phyloP scores from a whole-genome alignment of 2,797 vertebrate genomes.

The Lophius americanus region DNA sequence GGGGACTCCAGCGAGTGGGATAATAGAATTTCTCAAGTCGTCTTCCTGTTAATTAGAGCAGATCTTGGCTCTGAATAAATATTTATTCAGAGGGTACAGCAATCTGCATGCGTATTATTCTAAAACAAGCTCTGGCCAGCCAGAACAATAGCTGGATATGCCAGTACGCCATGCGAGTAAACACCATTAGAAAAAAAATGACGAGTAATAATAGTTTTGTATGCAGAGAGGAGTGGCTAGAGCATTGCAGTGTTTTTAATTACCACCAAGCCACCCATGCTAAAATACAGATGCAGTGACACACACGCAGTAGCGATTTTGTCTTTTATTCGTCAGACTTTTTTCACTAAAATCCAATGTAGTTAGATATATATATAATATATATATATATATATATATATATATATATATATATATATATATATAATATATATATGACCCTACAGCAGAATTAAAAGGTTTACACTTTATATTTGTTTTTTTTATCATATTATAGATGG shows the following conservation, averaged over 20 bases:
- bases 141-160: conserved; percentile 48
- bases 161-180: not conserved
- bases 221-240: conserved; percentile 18
- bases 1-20: conserved; percentile 66
- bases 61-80: conserved; percentile 77
- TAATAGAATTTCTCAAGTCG: conserved; percentile 75
- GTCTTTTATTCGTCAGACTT: too few species aligned
- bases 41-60: conserved; percentile 78
- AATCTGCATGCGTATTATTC: conserved; percentile 63
- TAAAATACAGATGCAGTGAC: conserved; percentile 7
- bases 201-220: conserved; percentile 26
- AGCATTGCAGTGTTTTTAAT: conserved; percentile 30
- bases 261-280: conserved; percentile 4
- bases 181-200: conserved; percentile 42
- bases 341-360: too few species aligned
- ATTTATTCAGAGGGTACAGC: conserved; percentile 66
- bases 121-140: conserved; percentile 35
- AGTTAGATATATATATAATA: too few species aligned
- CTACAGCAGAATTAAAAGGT: too few species aligned
- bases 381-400: too few species aligned
- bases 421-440: too few species aligned
- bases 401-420: too few species aligned
- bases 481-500: too few species aligned
- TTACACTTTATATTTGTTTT: too few species aligned
- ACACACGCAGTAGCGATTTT: not conserved